Base-by-base conservation (phyloP, 2,113 vertebrate species). In the Lophotis ruficrista region DNA sequence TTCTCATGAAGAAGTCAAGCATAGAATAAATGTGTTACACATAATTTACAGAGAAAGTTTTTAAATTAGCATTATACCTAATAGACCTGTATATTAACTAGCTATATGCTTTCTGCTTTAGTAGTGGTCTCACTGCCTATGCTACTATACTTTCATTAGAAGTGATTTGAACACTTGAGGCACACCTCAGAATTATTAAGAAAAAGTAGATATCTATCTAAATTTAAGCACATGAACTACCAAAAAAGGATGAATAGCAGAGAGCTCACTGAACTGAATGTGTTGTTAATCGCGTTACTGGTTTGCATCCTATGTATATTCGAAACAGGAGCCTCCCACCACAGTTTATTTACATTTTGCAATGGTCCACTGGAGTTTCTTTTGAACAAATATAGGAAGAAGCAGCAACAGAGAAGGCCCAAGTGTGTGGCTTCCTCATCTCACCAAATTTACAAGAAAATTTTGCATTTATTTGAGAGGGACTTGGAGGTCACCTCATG, bases 1-100 rank as follows among this genome's bases (percentile, higher is more conserved):
- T 88, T 88, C 96, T 90, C 61, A 31, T 94, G 90, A 92, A 90
- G 77, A 70, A 92, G 38, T 94, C 91, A 94, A 83, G 7, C 5
- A 43, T 7, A 41, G 22, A 58, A 73, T n/a, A 69, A 54, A 69
- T 22, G 9, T 10, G 21, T 33, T 41, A 41, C 7, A 50, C 13
- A 65, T 50, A 61, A 57, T 43, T 51, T 66, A 35, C 23, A 45
- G 10, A 45, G 3, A 25, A 76, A 45, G 11, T 28, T 66, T 45
- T 72, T 9, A 77, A 41, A 76, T 33, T 47, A 58, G 1, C 11
- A 33, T 70, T 38, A 45, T 35, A 54, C 4, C 1, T 1, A 61
- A 50, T 56, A 80, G 15, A 87, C 33, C 9, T 35, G 7, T 27
- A 4, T 28, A 30, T 22, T 1, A 83, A 58, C 65, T 43, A 60